Conservation (phyloP, 2,888 invertebrate genomes). For the Chironomus riparius region DNA sequence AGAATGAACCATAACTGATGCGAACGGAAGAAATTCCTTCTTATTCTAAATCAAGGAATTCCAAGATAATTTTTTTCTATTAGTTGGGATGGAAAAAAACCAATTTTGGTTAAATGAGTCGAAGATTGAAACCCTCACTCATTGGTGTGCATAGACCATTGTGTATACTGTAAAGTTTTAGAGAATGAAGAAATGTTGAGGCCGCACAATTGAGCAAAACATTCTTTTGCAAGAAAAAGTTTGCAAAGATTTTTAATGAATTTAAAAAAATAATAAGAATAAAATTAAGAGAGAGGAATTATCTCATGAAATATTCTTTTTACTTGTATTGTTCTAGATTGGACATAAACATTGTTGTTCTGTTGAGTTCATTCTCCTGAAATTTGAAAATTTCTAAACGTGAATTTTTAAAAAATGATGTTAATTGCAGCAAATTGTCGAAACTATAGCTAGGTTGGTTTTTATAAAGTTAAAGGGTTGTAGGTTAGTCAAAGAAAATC, state of each 20-base stretch:
- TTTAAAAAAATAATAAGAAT: neutral
- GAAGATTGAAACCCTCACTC: neutral
- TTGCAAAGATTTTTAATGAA: conserved; percentile 20
- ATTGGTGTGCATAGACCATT: neutral
- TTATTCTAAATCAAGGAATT: conserved; percentile 8
- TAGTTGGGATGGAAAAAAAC: conserved; percentile 8
- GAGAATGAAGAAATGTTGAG: neutral
- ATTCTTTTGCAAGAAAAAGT: conserved; percentile 7
- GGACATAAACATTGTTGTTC: too few species aligned
- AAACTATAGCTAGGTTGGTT: too few species aligned
- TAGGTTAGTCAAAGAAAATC: too few species aligned
- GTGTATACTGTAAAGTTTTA: neutral
- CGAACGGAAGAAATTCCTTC: neutral
- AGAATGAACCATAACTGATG: neutral
- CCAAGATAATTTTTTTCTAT: neutral
- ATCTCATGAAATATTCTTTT: neutral
- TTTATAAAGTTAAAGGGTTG: too few species aligned
- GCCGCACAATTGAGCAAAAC: neutral
- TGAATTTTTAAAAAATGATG: too few species aligned
- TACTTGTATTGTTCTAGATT: neutral
- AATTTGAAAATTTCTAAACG: too few species aligned
- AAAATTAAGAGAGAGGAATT: neutral
- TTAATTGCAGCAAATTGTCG: too few species aligned
- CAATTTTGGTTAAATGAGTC: conserved; percentile 25
- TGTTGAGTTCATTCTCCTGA: too few species aligned